Conservation (phyloP, 2,888 invertebrate species). For the Drosophila phalerata region DNA sequence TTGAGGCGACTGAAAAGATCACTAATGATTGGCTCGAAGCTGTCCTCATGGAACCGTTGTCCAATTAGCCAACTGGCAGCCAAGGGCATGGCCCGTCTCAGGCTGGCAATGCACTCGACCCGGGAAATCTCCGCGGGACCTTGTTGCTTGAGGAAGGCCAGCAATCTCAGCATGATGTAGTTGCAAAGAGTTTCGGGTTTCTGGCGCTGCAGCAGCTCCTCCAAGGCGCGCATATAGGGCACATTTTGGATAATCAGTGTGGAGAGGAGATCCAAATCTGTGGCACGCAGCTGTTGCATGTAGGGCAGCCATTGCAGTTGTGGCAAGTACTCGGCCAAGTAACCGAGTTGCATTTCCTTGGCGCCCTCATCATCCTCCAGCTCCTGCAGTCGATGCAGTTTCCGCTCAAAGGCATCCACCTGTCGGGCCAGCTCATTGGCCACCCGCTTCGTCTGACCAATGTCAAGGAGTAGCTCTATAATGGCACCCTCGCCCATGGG, state of each 20-base stretch:
- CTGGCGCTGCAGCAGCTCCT: conserved; percentile 67
- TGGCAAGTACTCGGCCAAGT: conserved; percentile 77
- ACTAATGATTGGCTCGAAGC: conserved; percentile 62
- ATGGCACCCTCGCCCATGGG: conserved; percentile 80
- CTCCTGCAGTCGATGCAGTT: conserved; percentile 74
- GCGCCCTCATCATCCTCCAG: conserved; percentile 80
- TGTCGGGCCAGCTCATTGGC: conserved; percentile 80
- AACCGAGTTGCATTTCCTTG: conserved; percentile 82
- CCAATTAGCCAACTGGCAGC: conserved; percentile 81
- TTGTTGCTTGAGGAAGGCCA: conserved; percentile 77
- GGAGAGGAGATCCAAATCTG: conserved; percentile 62
- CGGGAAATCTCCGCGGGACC: conserved; percentile 80
- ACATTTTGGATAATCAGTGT: conserved; percentile 82
- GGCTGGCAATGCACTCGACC: conserved; percentile 77
- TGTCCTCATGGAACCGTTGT: conserved; percentile 68
- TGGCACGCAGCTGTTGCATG: conserved; percentile 64
- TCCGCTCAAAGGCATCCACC: conserved; percentile 76
- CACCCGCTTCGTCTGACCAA: conserved; percentile 77
- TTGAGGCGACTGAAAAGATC: conserved; percentile 73
- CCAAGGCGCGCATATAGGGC: conserved; percentile 76
- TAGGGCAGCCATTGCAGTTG: conserved; percentile 79
- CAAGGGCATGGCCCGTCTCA: conserved; percentile 83
- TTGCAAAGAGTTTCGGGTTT: conserved; percentile 73
- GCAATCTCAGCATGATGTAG: conserved; percentile 82
- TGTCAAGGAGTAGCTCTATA: conserved; percentile 77